Evolutionary conservation across 2,797 vertebrate species (phyloP).

Genomic region (Malacoraja senta): DNA sequence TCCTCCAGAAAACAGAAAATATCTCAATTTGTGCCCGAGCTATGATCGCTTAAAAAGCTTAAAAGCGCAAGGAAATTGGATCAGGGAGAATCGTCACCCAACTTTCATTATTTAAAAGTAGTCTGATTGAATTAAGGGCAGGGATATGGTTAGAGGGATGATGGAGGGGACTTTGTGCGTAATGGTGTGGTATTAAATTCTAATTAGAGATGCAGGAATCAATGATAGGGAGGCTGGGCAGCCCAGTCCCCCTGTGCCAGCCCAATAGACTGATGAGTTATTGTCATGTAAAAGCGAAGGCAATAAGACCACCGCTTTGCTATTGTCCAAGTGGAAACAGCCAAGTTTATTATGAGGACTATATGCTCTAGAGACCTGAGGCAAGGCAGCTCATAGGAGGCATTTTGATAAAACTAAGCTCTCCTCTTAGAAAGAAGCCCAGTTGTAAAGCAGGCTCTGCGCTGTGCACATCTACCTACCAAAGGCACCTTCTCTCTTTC

Average conservation of each 20-base stretch:
- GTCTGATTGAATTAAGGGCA: conserved; percentile 99
- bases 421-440: conserved; percentile 97
- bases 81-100: conserved; percentile 99
- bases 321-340: conserved; percentile 99
- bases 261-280: conserved; percentile 99
- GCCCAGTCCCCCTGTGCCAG: conserved; percentile 97
- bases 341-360: conserved; percentile 99
- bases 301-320: conserved; percentile 99
- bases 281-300: conserved; percentile 99
- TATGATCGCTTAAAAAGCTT: conserved; percentile 97
- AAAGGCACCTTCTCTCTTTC: conserved; percentile 67
- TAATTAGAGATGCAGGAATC: conserved; percentile 99
- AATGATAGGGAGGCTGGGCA: conserved; percentile 99
- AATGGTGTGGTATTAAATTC: conserved; percentile 99
- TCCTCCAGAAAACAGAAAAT: conserved; percentile 63
- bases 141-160: conserved; percentile 87
- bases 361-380: conserved; percentile 99
- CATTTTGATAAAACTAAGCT: conserved; percentile 99
- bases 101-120: conserved; percentile 99
- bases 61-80: conserved; percentile 98
- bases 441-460: conserved; percentile 95
- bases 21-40: conserved; percentile 91
- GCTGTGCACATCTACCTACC: conserved; percentile 88
- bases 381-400: conserved; percentile 99
- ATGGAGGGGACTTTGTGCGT: conserved; percentile 76